Evolutionary conservation across 2,113 vertebrate genomes (phyloP), one percentile per base, ranked within the genome.

Genomic region (Prunella fulvescens): DNA sequence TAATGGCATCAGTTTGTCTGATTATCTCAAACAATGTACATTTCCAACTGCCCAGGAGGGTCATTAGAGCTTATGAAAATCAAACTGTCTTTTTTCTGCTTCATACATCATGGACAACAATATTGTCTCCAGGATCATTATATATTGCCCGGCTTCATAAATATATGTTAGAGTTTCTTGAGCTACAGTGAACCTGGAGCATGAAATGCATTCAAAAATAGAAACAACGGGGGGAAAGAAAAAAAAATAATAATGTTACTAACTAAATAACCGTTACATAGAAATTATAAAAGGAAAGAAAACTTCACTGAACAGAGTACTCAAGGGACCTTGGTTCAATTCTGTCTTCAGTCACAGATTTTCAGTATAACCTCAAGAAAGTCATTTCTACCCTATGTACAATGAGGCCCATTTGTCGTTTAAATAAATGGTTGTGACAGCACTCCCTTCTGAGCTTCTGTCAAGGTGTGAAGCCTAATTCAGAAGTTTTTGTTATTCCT

Each of bases 61-160:
- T 83, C 86, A 76, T 92, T 94, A 81, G 42, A 95, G 90, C 88
- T 96, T 97, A 96, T 94, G 93, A 96, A 96, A 96, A 92, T 97
- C 96, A 97, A 96, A 96, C 86, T 85, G 78, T 95, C 56, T 77
- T 91, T 90, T 84, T 97, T 93, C 90, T 93, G 96, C 90, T 96
- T 96, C 83, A 88, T 93, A 95, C 70, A 82, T 86, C 58, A 67
- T 53, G 84, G 90, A 94, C 90, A 96, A 94, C 93, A 95, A 81
- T 92, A 92, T 92, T 96, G 65, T 91, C 90, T 97, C 57, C 69
- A 94, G 76, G 82, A 91, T 95, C 62, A 79, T 96, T 89, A 87
- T 60, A 71, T 77, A 67, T 67, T 95, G 42, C 93, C 77, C 88
- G 69, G 42, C 65, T 95, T 95, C 83, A 74, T 90, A 94, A 92